These are phyloP conservation scores for Gopherus evgoodei DNA, from an alignment of 2,113 vertebrate genomes.

Conservation along the genomic window DNA sequence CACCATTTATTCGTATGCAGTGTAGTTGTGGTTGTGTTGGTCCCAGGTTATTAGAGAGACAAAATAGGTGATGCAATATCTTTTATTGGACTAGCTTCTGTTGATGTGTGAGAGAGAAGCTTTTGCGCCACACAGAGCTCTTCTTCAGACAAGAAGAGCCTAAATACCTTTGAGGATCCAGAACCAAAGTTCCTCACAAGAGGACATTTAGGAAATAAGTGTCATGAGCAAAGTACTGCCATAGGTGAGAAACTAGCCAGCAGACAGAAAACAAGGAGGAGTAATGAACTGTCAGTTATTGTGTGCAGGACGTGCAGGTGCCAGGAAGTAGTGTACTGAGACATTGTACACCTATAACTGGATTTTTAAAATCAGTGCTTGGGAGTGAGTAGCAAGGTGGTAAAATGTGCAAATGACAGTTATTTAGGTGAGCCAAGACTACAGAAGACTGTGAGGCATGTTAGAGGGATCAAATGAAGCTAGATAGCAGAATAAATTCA, in stretches of 20 bases:
- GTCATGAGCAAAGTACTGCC: no score
- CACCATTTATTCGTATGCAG: not conserved
- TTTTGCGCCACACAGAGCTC: no score
- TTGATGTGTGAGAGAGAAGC: no score
- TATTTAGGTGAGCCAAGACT: not conserved
- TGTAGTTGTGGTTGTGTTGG: not conserved
- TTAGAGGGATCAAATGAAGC: not conserved
- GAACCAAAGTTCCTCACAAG: not conserved
- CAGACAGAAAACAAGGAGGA: not conserved
- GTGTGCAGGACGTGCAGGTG: not conserved
- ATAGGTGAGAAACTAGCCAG: not conserved
- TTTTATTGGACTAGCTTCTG: no score
- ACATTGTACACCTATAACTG: rapidly evolving
- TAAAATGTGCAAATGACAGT: not conserved
- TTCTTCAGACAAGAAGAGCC: not conserved
- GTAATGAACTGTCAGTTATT: not conserved
- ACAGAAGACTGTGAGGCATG: not conserved
- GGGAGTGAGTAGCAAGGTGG: not conserved
- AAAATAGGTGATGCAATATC: not conserved
- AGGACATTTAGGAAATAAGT: not conserved
- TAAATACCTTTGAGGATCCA: not conserved
- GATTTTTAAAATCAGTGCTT: not conserved
- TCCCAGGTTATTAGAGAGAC: not conserved
- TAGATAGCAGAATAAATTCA: rapidly evolving
- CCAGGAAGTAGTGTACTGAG: not conserved